phyloP scores from a whole-genome alignment of 2,888 invertebrate species.

The Choreutis nemorana region DNA sequence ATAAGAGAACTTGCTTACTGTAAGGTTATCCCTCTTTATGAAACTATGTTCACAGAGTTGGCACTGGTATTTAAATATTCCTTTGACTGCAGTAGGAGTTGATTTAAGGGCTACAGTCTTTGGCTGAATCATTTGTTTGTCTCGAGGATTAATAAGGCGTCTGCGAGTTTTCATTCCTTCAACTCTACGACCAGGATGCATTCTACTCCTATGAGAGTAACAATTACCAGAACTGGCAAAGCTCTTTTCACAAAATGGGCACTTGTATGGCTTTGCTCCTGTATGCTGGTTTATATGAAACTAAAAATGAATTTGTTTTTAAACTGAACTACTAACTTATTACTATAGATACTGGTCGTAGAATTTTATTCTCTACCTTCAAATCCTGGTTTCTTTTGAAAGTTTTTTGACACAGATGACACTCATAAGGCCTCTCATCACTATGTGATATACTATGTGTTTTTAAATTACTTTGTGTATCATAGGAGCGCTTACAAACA shows the following conservation, averaged over 20 bases:
- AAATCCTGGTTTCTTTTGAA: constrained; percentile 79
- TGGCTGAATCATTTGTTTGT: constrained; percentile 9
- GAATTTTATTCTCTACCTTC: constrained; percentile 49
- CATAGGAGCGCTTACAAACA: constrained; percentile 75
- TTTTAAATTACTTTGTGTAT: constrained; percentile 71
- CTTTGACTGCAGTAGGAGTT: constrained; percentile 19
- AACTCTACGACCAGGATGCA: constrained; percentile 68
- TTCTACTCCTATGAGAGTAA: constrained; percentile 75
- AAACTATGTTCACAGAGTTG: constrained; percentile 38
- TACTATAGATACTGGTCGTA: not conserved
- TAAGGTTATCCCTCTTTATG: constrained; percentile 39
- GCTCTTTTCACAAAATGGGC: constrained; percentile 75
- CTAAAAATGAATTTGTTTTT: constrained; percentile 34
- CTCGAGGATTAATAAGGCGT: constrained; percentile 6
- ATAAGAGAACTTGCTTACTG: constrained; percentile 29
- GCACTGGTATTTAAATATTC: constrained; percentile 35
- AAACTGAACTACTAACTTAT: not conserved
- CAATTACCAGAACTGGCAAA: constrained; percentile 79
- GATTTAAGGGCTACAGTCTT: constrained; percentile 12
- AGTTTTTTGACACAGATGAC: constrained; percentile 73
- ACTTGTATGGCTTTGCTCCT: constrained; percentile 76
- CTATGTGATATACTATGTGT: constrained; percentile 77
- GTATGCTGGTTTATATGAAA: constrained; percentile 80
- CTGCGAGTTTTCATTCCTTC: constrained; percentile 15
- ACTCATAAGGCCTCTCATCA: constrained; percentile 72